Percentiles rank a stretch among this genome's conserved stretches.
These are phyloP conservation scores for Autographa pulchrina DNA, from an alignment of 2,888 invertebrate species.

Conservation along the genomic window DNA sequence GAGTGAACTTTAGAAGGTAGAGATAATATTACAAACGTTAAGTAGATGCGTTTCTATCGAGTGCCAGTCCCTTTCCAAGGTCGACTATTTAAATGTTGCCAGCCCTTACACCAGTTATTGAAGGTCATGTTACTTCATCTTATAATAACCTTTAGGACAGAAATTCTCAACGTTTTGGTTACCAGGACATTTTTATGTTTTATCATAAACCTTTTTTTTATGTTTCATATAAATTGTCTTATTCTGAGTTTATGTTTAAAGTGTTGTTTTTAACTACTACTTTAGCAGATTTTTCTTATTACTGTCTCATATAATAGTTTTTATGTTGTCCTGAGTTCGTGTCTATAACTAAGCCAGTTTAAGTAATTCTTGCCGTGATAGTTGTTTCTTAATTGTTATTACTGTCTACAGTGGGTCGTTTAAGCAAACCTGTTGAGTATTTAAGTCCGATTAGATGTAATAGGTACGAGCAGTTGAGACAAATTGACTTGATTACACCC, in stretches of 20 bases:
- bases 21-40: conserved; percentile 11
- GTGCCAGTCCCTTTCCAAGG: conserved; percentile 54
- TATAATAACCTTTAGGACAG: conserved; percentile 10
- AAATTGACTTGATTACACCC: conserved; percentile 4
- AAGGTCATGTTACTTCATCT: conserved; percentile 27
- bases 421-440: neutral
- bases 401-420: neutral
- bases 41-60: conserved; percentile 37
- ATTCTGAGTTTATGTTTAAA: neutral
- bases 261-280: neutral
- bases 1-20: neutral
- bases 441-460: neutral
- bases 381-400: conserved; percentile 4
- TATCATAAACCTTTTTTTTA: neutral
- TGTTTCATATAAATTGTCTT: neutral
- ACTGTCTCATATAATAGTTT: too few species aligned
- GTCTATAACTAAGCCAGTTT: neutral
- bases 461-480: neutral
- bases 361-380: conserved; percentile 1
- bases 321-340: neutral
- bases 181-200: neutral
- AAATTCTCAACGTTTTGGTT: neutral
- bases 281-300: neutral
- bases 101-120: conserved; percentile 22
- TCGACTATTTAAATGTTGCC: conserved; percentile 6